Conservation (phyloP, 2,113 vertebrate genomes). For the Tylochromis polylepis region DNA sequence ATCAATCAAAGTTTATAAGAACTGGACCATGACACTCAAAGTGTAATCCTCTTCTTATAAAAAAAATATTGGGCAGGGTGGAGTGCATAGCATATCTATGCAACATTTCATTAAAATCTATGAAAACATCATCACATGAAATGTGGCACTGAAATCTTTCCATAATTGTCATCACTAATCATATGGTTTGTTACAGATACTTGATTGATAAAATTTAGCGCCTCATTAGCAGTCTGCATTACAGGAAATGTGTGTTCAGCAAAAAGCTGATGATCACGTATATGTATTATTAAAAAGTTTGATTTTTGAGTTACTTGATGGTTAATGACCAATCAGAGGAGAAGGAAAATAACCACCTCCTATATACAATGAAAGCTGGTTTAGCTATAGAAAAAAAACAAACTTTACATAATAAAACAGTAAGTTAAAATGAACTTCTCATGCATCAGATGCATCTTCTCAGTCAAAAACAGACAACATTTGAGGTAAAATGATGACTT, state of each 20-base stretch:
- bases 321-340: constrained; percentile 52
- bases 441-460: background rate
- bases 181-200: background rate
- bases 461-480: constrained; percentile 11
- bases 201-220: background rate
- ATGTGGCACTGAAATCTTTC: background rate
- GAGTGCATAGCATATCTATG: background rate
- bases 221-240: background rate
- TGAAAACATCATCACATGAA: background rate
- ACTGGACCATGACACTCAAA: background rate
- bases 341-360: constrained; percentile 10
- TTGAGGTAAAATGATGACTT: background rate
- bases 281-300: background rate
- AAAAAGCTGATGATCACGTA: background rate
- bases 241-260: background rate
- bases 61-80: background rate
- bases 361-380: constrained; percentile 13
- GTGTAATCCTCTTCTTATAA: background rate
- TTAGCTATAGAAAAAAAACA: background rate
- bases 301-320: constrained; percentile 3
- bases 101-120: background rate
- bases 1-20: background rate
- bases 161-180: background rate
- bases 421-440: background rate
- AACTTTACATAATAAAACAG: constrained; percentile 11